These are phyloP conservation scores for Dendrolimus pini DNA, from an alignment of 2,888 invertebrate genomes.

Conservation along the genomic window DNA sequence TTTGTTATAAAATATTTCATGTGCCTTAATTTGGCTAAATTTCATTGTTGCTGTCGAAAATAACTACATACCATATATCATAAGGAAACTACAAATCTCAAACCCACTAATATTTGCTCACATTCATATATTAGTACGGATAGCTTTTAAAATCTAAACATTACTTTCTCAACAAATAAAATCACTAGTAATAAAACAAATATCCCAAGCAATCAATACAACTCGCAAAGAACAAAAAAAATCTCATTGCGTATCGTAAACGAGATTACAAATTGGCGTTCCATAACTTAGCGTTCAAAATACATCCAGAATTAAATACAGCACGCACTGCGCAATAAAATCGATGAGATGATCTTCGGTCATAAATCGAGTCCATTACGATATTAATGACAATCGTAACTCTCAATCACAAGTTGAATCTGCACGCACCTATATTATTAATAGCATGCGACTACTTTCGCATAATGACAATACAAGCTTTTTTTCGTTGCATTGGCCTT, in stretches of 20 bases:
- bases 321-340: slow-evolving; percentile 41
- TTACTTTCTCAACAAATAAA: not conserved
- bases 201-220: slow-evolving; percentile 14
- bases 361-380: slow-evolving; percentile 62
- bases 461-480: slow-evolving; percentile 28
- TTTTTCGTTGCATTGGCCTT: not conserved
- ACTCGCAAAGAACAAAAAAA: slow-evolving; percentile 10
- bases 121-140: too few species aligned
- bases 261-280: slow-evolving; percentile 38
- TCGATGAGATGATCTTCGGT: slow-evolving; percentile 45
- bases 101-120: too few species aligned
- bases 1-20: too few species aligned
- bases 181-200: slow-evolving; percentile 13
- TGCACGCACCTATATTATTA: slow-evolving; percentile 34
- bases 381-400: slow-evolving; percentile 66
- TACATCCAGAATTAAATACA: slow-evolving; percentile 42
- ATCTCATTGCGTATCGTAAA: slow-evolving; percentile 24
- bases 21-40: not conserved
- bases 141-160: too few species aligned
- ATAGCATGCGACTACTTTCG: slow-evolving; percentile 16
- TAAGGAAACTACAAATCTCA: too few species aligned
- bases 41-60: not conserved
- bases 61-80: too few species aligned
- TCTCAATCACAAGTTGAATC: slow-evolving; percentile 54
- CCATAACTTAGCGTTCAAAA: slow-evolving; percentile 32